A percentile compares a stretch with the other conserved stretches of the same genome.
Evolutionary conservation across 1,140 invertebrate species (phyloP).

Genomic region (Penaeus japonicus): DNA sequence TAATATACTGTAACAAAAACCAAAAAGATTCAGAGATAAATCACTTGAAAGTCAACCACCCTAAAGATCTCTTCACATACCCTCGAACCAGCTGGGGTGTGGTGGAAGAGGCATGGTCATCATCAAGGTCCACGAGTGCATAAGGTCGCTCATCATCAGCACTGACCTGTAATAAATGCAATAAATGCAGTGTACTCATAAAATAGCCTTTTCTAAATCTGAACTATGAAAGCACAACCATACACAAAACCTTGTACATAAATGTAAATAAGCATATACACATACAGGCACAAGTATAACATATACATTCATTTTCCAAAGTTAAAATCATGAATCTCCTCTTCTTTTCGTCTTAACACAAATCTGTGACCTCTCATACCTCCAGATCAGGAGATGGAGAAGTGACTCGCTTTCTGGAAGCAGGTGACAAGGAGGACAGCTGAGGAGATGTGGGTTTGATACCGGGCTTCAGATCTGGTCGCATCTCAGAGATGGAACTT

Average conservation of each 20-base stretch:
- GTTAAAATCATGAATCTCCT: not conserved
- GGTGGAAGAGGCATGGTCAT: slow-evolving; percentile 4
- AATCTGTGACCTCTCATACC: not conserved
- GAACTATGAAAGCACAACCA: not conserved
- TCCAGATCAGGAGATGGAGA: slow-evolving; percentile 26
- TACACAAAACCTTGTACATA: not conserved
- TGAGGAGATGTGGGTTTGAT: not conserved
- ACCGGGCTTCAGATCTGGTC: not conserved
- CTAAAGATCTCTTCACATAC: not conserved
- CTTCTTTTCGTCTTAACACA: not conserved
- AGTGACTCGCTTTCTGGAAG: not conserved
- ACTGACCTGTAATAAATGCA: not conserved
- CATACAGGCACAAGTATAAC: not conserved
- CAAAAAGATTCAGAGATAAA: too few relatives aligned
- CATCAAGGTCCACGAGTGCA: slow-evolving; percentile 27
- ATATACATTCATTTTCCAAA: not conserved
- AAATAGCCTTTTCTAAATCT: too few relatives aligned
- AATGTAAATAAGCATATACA: not conserved
- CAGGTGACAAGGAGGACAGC: not conserved
- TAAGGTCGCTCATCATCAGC: slow-evolving; percentile 27
- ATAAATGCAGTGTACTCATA: not conserved
- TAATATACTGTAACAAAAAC: not conserved
- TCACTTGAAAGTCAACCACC: not conserved
- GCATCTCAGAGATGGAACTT: not conserved
- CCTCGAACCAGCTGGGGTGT: not conserved